Evolutionary conservation across 2,113 vertebrate genomes (phyloP).

Genomic region (Naja naja): DNA sequence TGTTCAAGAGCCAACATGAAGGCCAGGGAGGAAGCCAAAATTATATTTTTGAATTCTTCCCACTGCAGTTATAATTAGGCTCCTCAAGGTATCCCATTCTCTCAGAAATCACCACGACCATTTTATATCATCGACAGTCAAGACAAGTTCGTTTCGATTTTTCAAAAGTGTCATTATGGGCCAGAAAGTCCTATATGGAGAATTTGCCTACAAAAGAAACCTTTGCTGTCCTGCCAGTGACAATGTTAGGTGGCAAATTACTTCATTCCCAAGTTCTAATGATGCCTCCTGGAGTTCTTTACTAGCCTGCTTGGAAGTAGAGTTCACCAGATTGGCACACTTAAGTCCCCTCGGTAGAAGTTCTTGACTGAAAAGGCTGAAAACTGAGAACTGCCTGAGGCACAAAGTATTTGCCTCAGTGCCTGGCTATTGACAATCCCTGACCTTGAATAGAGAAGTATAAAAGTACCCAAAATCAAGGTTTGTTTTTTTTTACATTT

Average conservation of each 20-base stretch:
- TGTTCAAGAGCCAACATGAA: slow-evolving; percentile 47
- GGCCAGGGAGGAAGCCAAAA: slow-evolving; percentile 52
- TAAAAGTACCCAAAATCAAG: background rate
- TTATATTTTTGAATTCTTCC: slow-evolving; percentile 57
- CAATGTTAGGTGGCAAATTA: slow-evolving; percentile 14
- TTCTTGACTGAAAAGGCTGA: background rate
- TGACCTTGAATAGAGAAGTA: background rate
- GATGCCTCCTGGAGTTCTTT: background rate
- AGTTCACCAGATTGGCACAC: slow-evolving; percentile 8
- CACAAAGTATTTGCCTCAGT: rapidly evolving
- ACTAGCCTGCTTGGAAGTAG: background rate
- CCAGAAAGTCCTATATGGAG: slow-evolving; percentile 21
- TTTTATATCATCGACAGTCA: slow-evolving; percentile 26
- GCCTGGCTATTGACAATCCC: background rate
- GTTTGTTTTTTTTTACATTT: background rate
- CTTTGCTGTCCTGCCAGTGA: slow-evolving; percentile 18
- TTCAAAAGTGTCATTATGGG: slow-evolving; percentile 34
- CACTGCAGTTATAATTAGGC: slow-evolving; percentile 47
- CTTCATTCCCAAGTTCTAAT: slow-evolving; percentile 19
- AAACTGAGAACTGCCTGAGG: background rate
- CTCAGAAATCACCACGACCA: slow-evolving; percentile 36
- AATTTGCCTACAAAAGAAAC: slow-evolving; percentile 6
- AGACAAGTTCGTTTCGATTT: slow-evolving; percentile 35
- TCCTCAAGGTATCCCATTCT: slow-evolving; percentile 50
- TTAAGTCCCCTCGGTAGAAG: background rate